phyloP scores from a whole-genome alignment of 2,113 vertebrate genomes.

The Indicator maculatus region DNA sequence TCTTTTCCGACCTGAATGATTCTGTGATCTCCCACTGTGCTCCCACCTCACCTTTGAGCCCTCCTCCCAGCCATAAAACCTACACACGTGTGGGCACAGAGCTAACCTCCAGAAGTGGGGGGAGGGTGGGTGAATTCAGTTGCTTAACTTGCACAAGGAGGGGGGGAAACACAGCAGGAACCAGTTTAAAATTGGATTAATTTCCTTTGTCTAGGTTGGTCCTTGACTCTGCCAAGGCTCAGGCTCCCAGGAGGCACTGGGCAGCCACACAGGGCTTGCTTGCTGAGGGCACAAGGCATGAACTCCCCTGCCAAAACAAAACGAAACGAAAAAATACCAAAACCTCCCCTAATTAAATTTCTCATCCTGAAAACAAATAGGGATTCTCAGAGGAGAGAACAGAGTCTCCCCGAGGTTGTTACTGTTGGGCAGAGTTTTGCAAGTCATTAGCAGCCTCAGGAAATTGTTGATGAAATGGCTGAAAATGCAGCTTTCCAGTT shows the following conservation, averaged over 20 bases:
- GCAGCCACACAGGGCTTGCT: neutral
- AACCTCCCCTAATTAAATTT: slow-evolving; percentile 17
- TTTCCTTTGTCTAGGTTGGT: neutral
- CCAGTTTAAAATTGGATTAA: neutral
- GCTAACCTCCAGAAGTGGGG: neutral
- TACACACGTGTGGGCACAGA: accelerated
- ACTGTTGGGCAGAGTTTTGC: slow-evolving; percentile 36
- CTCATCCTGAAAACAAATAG: slow-evolving; percentile 47
- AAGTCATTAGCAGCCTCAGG: slow-evolving; percentile 49
- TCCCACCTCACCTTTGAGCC: accelerated
- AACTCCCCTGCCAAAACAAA: neutral
- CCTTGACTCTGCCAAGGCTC: neutral
- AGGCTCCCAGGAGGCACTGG: neutral
- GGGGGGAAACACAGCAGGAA: accelerated
- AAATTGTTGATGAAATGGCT: slow-evolving; percentile 44
- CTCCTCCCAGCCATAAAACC: neutral
- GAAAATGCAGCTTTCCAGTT: slow-evolving; percentile 45
- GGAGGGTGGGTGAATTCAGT: neutral
- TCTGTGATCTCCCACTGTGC: neutral
- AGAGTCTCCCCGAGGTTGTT: slow-evolving; percentile 25
- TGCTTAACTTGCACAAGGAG: neutral
- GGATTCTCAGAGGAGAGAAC: neutral
- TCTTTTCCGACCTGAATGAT: too few relatives aligned
- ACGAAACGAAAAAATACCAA: too few relatives aligned
- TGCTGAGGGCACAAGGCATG: neutral